phyloP scores from a whole-genome alignment of 1,140 invertebrate genomes.

The Drosophila suzukii region DNA sequence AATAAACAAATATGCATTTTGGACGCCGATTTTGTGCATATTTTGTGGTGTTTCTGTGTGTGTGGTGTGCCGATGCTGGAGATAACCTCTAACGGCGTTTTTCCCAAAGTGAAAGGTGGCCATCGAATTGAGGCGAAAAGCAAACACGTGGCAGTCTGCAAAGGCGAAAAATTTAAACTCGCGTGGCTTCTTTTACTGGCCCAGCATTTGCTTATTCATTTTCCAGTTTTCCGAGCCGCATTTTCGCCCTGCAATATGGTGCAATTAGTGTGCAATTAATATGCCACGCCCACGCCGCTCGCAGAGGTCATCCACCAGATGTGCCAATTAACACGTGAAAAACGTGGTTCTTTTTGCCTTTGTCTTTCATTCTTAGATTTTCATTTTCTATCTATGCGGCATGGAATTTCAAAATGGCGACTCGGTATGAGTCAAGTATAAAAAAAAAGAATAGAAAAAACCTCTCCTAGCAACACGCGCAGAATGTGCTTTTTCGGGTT shows the following conservation, averaged over 20 bases:
- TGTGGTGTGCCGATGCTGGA: slow-evolving; percentile 22
- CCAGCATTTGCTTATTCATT: slow-evolving; percentile 4
- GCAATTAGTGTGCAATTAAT: slow-evolving; percentile 38
- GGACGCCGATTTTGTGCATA: slow-evolving; percentile 31
- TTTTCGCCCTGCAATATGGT: slow-evolving; percentile 57
- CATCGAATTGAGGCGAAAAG: slow-evolving; percentile 18
- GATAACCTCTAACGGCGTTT: slow-evolving; percentile 54
- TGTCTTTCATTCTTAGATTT: slow-evolving; percentile 36
- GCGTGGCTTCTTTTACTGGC: slow-evolving; percentile 1
- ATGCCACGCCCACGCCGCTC: slow-evolving; percentile 52
- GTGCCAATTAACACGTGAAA: slow-evolving; percentile 27
- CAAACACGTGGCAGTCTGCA: slow-evolving; percentile 71
- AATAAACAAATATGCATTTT: slow-evolving; percentile 73
- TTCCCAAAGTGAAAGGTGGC: slow-evolving; percentile 69
- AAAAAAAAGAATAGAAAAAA: slow-evolving; percentile 24
- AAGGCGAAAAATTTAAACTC: slow-evolving; percentile 5
- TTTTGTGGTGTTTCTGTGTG: slow-evolving; percentile 41
- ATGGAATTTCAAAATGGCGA: slow-evolving; percentile 73
- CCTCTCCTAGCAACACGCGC: slow-evolving; percentile 28
- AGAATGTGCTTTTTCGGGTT: slow-evolving; percentile 31
- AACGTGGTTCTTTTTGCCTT: slow-evolving; percentile 46
- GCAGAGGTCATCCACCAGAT: slow-evolving; percentile 11
- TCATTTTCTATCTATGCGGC: slow-evolving; percentile 44
- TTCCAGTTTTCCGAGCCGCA: slow-evolving; percentile 19
- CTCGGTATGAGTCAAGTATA: slow-evolving; percentile 49